Percentiles rank a stretch among this genome's conserved stretches.
Conservation (phyloP, 2,888 invertebrate species). For the Tachystola acroxantha region DNA sequence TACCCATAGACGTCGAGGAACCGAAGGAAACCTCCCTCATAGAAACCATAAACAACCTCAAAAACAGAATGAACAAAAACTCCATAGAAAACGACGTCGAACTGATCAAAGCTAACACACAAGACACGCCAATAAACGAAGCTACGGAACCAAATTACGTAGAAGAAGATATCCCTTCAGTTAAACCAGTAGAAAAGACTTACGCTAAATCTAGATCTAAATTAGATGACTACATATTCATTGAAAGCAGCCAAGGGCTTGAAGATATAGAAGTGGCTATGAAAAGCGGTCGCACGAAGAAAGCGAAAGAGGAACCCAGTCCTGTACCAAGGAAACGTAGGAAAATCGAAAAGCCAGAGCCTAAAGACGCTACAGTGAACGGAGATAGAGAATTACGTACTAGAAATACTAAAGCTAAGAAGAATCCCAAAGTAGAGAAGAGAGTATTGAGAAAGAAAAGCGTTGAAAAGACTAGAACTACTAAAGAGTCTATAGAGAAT, state of each 20-base stretch:
- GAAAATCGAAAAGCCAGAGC: slow-evolving; percentile 43
- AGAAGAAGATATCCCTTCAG: slow-evolving; percentile 49
- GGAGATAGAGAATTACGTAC: slow-evolving; percentile 36
- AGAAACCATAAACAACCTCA: slow-evolving; percentile 51
- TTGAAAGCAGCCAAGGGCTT: slow-evolving; percentile 57
- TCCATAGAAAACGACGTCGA: slow-evolving; percentile 66
- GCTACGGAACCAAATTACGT: slow-evolving; percentile 34
- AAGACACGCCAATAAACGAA: slow-evolving; percentile 49
- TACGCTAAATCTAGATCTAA: slow-evolving; percentile 61
- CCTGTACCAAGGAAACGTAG: slow-evolving; percentile 50
- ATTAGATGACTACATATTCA: slow-evolving; percentile 63
- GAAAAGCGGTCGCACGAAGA: slow-evolving; percentile 44
- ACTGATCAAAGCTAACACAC: slow-evolving; percentile 58
- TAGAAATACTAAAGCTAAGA: slow-evolving; percentile 21
- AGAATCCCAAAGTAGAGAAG: slow-evolving; percentile 19
- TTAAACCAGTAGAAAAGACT: slow-evolving; percentile 65
- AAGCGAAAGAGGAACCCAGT: slow-evolving; percentile 45
- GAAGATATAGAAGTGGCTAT: slow-evolving; percentile 58
- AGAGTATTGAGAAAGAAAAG: slow-evolving; percentile 28
- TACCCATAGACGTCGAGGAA: slow-evolving; percentile 26
- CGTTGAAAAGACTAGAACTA: slow-evolving; percentile 27
- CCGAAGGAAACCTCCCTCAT: slow-evolving; percentile 36
- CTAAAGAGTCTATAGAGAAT: slow-evolving; percentile 68
- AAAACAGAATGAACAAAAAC: slow-evolving; percentile 51
- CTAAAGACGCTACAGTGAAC: slow-evolving; percentile 27